Conservation (phyloP, 2,797 vertebrate species). For the Parotocinclus haroldoi region DNA sequence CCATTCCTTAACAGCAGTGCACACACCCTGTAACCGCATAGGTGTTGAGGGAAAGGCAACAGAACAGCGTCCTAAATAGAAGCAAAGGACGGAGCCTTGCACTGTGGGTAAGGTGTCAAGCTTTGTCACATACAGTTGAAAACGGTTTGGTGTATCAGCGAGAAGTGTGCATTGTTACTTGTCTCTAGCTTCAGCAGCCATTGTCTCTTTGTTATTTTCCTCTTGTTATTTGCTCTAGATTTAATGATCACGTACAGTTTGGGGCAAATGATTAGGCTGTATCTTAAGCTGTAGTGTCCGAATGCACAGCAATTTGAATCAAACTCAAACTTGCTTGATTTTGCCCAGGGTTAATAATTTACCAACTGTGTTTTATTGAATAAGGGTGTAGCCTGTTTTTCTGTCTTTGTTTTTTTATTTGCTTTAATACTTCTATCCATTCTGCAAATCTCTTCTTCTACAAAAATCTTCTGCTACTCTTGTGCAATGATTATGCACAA, state of each 20-base stretch:
- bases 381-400: no score
- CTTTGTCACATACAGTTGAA: slow-evolving; percentile 18
- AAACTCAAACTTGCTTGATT: no score
- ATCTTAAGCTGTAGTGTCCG: not conserved
- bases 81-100: slow-evolving; percentile 4
- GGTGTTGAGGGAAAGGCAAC: slow-evolving; percentile 24
- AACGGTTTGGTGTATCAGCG: not conserved
- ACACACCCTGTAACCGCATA: slow-evolving; percentile 17
- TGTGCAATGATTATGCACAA: no score
- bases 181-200: slow-evolving; percentile 13
- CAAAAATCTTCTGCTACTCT: no score
- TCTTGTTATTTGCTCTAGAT: not conserved
- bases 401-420: no score
- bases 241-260: not conserved
- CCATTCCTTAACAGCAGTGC: slow-evolving; percentile 27
- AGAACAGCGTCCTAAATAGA: slow-evolving; percentile 1
- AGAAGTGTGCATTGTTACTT: slow-evolving; percentile 5
- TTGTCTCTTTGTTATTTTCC: slow-evolving; percentile 38
- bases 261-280: not conserved
- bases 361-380: no score
- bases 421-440: no score
- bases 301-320: no score
- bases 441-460: no score
- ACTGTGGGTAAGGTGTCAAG: slow-evolving; percentile 23
- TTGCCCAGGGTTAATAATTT: no score